Evolutionary conservation across 2,888 invertebrate genomes (phyloP).

Genomic region (Drosophila hawaiiensis): DNA sequence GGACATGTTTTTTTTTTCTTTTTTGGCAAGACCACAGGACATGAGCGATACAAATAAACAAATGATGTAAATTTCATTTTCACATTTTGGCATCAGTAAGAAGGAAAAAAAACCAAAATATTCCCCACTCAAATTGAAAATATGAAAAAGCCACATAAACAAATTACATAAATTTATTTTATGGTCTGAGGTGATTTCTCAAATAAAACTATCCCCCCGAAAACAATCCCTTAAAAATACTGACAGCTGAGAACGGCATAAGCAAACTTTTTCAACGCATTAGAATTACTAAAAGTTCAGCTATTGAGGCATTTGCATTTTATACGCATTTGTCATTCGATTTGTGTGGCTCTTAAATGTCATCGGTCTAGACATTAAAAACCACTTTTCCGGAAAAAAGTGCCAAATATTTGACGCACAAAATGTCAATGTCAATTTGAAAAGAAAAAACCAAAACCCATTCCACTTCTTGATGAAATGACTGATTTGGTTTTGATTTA

Average conservation of each 20-base stretch:
- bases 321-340: slow-evolving; percentile 72
- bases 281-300: slow-evolving; percentile 66
- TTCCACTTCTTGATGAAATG: slow-evolving; percentile 50
- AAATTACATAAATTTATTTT: slow-evolving; percentile 74
- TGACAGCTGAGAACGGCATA: slow-evolving; percentile 38
- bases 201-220: slow-evolving; percentile 46
- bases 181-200: slow-evolving; percentile 37
- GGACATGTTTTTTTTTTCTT: slow-evolving; percentile 43
- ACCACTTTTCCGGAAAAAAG: slow-evolving; percentile 69
- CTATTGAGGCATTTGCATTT: slow-evolving; percentile 68
- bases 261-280: slow-evolving; percentile 54
- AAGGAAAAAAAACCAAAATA: slow-evolving; percentile 10
- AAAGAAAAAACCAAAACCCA: slow-evolving; percentile 5
- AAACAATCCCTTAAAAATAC: slow-evolving; percentile 15
- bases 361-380: slow-evolving; percentile 73
- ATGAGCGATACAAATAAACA: slow-evolving; percentile 79
- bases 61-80: slow-evolving; percentile 81
- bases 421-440: slow-evolving; percentile 79
- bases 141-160: slow-evolving; percentile 72
- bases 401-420: slow-evolving; percentile 68
- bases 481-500: slow-evolving; percentile 76
- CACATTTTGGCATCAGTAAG: slow-evolving; percentile 49
- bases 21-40: slow-evolving; percentile 67
- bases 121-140: slow-evolving; percentile 55
- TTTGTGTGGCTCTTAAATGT: slow-evolving; percentile 60